These are phyloP conservation scores for Gasteruption jaculator DNA, from an alignment of 2,888 invertebrate genomes.

Conservation along the genomic window DNA sequence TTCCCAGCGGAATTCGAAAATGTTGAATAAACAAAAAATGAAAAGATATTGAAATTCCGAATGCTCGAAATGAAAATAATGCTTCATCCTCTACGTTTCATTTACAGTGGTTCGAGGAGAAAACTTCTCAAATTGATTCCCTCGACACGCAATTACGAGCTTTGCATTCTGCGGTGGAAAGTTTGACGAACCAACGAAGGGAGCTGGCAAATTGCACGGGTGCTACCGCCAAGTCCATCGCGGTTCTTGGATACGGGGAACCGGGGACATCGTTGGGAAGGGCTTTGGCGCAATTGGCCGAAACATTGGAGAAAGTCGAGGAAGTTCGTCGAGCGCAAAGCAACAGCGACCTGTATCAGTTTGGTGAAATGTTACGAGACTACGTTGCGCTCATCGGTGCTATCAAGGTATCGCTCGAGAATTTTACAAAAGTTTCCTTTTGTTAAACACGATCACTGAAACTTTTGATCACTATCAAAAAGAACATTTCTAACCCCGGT, in stretches of 20 bases:
- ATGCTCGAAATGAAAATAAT: neutral
- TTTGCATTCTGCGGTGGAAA: slow-evolving; percentile 81
- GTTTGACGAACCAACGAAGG: slow-evolving; percentile 79
- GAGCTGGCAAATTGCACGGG: slow-evolving; percentile 78
- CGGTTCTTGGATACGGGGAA: slow-evolving; percentile 88
- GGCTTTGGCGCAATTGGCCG: slow-evolving; percentile 85
- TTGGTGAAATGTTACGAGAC: slow-evolving; percentile 94
- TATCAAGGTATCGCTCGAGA: slow-evolving; percentile 64
- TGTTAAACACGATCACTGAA: neutral
- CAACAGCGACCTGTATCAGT: slow-evolving; percentile 88
- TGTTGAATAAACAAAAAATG: neutral
- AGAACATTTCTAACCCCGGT: slow-evolving; percentile 3
- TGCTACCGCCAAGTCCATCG: slow-evolving; percentile 80
- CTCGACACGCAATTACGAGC: slow-evolving; percentile 85
- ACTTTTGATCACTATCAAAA: slow-evolving; percentile 1
- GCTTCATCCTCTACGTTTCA: slow-evolving; percentile 3
- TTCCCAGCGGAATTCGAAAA: neutral
- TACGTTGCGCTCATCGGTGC: slow-evolving; percentile 88
- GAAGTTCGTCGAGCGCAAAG: slow-evolving; percentile 86
- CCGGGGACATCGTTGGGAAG: slow-evolving; percentile 88
- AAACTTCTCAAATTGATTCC: slow-evolving; percentile 84
- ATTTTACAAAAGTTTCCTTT: neutral
- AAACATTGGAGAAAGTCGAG: slow-evolving; percentile 70
- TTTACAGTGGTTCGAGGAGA: slow-evolving; percentile 96
- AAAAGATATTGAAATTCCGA: slow-evolving; percentile 3